These are phyloP conservation scores for Hemiscyllium ocellatum DNA, from an alignment of 2,113 vertebrate species.

Conservation along the genomic window DNA sequence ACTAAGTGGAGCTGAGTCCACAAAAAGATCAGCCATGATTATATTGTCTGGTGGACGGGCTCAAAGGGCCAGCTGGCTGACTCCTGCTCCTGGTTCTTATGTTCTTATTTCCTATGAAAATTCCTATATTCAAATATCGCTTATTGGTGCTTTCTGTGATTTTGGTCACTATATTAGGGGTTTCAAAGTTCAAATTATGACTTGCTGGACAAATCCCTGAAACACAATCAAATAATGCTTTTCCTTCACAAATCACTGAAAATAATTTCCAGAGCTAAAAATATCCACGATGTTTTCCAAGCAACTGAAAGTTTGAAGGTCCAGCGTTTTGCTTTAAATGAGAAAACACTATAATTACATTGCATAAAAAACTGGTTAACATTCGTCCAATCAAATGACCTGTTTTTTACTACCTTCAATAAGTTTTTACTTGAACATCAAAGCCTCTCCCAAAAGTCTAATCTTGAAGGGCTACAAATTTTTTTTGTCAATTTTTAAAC, in stretches of 20 bases:
- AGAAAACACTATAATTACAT: neutral
- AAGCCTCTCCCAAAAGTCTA: neutral
- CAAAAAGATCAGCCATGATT: too few relatives aligned
- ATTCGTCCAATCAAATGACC: neutral
- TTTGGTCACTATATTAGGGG: neutral
- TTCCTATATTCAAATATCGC: neutral
- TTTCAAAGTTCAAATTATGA: neutral
- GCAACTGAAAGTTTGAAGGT: neutral
- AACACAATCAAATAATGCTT: neutral
- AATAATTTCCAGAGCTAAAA: neutral
- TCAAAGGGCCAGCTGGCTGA: too few relatives aligned
- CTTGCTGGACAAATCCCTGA: neutral
- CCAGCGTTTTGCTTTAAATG: neutral
- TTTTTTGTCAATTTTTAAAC: neutral
- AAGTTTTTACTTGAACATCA: neutral
- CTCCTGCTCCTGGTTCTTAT: too few relatives aligned
- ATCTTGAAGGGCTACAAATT: neutral
- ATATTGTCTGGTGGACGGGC: too few relatives aligned
- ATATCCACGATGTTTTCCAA: neutral
- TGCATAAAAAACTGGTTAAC: neutral
- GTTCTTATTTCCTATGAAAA: neutral
- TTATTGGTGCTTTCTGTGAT: neutral
- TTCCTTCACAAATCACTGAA: neutral
- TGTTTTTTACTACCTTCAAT: neutral
- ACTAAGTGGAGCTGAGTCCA: too few relatives aligned